Conservation (phyloP, 1,140 invertebrate species). For the Drosophila yakuba region DNA sequence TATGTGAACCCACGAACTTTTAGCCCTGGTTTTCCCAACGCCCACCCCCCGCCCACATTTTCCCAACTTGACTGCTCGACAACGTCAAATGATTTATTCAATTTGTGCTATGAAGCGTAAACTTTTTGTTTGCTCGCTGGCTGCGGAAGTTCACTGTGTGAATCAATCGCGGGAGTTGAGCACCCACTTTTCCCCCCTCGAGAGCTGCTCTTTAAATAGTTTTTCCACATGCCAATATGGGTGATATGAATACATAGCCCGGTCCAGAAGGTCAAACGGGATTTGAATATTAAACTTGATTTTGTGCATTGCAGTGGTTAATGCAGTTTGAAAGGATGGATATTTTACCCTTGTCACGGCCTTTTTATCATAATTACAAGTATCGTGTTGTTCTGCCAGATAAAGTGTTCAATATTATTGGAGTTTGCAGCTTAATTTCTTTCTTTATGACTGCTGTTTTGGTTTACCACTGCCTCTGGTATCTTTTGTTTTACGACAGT, state of each 20-base stretch:
- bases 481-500: conserved; percentile 47
- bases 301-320: neutral
- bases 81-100: conserved; percentile 78
- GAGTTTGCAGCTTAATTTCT: conserved; percentile 56
- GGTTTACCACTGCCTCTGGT: neutral
- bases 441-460: conserved; percentile 45
- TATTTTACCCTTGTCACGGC: neutral
- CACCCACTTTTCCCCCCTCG: neutral
- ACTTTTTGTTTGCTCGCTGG: conserved; percentile 70
- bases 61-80: conserved; percentile 35
- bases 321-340: neutral
- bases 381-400: conserved; percentile 31
- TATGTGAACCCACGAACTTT: conserved; percentile 55
- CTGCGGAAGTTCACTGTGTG: conserved; percentile 66
- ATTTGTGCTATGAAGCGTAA: conserved; percentile 80
- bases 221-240: conserved; percentile 41
- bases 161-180: conserved; percentile 57
- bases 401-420: conserved; percentile 60
- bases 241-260: conserved; percentile 22
- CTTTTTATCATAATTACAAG: conserved; percentile 47
- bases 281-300: conserved; percentile 23
- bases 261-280: conserved; percentile 2
- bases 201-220: conserved; percentile 36
- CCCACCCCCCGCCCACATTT: neutral
- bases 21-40: neutral